phyloP scores from a whole-genome alignment of 2,797 vertebrate species.

The Enteromius trimaculatus region DNA sequence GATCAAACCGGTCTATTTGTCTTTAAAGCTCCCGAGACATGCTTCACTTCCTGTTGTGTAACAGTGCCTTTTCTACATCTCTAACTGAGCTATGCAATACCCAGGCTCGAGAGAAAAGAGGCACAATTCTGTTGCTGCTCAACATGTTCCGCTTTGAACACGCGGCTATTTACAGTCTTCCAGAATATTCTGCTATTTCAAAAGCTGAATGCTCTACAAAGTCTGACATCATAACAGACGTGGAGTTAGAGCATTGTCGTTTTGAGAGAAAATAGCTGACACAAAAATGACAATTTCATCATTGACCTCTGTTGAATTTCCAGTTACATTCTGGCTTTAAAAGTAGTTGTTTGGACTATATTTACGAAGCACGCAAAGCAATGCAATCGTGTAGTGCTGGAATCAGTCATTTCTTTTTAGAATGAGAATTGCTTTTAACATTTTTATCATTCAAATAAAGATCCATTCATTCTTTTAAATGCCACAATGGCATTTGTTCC shows the following conservation, averaged over 20 bases:
- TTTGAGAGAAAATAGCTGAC: background rate
- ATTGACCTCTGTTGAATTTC: background rate
- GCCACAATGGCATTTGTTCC: background rate
- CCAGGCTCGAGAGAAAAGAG: background rate
- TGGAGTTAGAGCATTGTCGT: background rate
- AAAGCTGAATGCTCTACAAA: constrained; percentile 8
- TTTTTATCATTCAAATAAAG: constrained; percentile 1
- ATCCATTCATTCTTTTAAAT: constrained; percentile 13
- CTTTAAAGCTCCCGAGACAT: constrained; percentile 63
- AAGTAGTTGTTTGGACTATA: background rate
- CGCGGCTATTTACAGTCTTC: constrained; percentile 29
- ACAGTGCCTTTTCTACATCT: constrained; percentile 58
- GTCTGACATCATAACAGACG: background rate
- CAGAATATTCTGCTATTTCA: constrained; percentile 40
- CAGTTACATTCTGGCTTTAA: background rate
- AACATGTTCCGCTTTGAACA: constrained; percentile 47
- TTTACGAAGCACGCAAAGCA: background rate
- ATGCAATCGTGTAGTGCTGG: background rate
- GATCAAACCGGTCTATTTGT: constrained; percentile 70
- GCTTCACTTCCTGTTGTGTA: constrained; percentile 68
- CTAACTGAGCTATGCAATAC: constrained; percentile 34
- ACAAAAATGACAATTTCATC: background rate
- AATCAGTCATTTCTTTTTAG: background rate
- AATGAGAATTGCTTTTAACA: background rate
- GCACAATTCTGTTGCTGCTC: constrained; percentile 43